These are phyloP conservation scores for Paguma larvata DNA, from an alignment of 2,797 vertebrate genomes.

Conservation along the genomic window DNA sequence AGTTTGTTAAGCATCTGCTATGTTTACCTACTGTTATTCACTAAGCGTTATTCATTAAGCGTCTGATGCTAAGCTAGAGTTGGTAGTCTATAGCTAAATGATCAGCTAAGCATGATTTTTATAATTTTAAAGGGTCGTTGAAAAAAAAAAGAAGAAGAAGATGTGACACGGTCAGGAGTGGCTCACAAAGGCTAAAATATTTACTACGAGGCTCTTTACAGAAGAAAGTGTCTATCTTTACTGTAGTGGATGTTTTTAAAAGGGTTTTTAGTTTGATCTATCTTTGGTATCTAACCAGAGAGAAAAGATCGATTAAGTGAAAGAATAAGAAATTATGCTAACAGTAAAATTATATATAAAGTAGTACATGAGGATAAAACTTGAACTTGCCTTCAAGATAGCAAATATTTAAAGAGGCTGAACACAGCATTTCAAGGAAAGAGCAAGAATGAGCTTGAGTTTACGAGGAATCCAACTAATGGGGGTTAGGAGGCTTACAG, in stretches of 20 bases:
- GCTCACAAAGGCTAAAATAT: conserved; percentile 47
- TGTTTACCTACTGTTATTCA: neutral
- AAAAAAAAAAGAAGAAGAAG: neutral
- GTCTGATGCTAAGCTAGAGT: neutral
- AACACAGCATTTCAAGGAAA: neutral
- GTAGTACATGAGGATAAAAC: neutral
- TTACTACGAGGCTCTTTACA: neutral
- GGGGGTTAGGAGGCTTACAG: fast-evolving
- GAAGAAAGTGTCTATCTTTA: neutral
- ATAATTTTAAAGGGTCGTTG: neutral
- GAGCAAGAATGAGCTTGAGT: neutral
- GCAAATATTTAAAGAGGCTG: neutral
- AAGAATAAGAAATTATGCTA: neutral
- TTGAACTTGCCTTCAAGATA: neutral
- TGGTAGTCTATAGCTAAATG: neutral
- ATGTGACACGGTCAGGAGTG: neutral
- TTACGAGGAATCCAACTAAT: neutral
- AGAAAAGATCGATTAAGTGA: neutral
- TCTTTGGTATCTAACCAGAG: neutral
- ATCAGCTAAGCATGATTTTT: neutral
- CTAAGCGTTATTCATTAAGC: neutral
- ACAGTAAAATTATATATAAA: neutral
- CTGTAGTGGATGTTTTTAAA: neutral
- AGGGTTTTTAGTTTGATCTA: neutral
- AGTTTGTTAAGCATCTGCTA: neutral